phyloP scores from a whole-genome alignment of 2,888 invertebrate genomes.

The Agrotis puta region DNA sequence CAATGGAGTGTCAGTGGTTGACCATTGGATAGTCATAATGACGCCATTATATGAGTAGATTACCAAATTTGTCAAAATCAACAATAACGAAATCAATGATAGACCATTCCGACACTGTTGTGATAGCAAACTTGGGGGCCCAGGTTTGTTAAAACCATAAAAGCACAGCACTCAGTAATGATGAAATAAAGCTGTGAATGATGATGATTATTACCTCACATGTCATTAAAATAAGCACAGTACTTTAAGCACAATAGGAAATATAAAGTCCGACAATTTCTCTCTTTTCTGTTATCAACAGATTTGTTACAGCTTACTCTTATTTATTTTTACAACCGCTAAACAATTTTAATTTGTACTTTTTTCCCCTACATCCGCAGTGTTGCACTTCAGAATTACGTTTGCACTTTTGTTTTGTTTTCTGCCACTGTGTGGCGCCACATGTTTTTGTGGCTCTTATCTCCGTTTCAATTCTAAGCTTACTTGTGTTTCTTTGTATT shows the following conservation, averaged over 20 bases:
- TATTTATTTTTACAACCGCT: slow-evolving; percentile 27
- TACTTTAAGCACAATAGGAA: background rate
- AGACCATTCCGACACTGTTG: too few species aligned
- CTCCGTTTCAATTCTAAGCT: slow-evolving; percentile 60
- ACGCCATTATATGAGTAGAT: too few species aligned
- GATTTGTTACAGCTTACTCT: slow-evolving; percentile 8
- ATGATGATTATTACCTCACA: too few species aligned
- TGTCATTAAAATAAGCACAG: background rate
- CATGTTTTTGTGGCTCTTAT: slow-evolving; percentile 59
- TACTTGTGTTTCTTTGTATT: slow-evolving; percentile 26
- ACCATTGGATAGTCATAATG: too few species aligned
- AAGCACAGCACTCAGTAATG: too few species aligned
- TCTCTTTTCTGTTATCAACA: background rate
- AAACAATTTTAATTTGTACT: slow-evolving; percentile 33
- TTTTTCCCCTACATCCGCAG: slow-evolving; percentile 14
- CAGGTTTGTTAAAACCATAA: too few species aligned
- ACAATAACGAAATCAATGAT: too few species aligned
- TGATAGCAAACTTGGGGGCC: too few species aligned
- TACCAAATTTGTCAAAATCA: too few species aligned
- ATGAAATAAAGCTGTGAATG: too few species aligned
- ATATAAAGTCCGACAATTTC: background rate
- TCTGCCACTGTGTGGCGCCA: slow-evolving; percentile 37
- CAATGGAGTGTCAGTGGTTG: too few species aligned
- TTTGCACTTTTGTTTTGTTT: slow-evolving; percentile 40
- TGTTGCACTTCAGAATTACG: slow-evolving; percentile 36